A percentile compares a stretch with the other conserved stretches of the same genome.
Evolutionary conservation across 1,140 invertebrate genomes (phyloP).

Genomic region (Lepidurus couesii): DNA sequence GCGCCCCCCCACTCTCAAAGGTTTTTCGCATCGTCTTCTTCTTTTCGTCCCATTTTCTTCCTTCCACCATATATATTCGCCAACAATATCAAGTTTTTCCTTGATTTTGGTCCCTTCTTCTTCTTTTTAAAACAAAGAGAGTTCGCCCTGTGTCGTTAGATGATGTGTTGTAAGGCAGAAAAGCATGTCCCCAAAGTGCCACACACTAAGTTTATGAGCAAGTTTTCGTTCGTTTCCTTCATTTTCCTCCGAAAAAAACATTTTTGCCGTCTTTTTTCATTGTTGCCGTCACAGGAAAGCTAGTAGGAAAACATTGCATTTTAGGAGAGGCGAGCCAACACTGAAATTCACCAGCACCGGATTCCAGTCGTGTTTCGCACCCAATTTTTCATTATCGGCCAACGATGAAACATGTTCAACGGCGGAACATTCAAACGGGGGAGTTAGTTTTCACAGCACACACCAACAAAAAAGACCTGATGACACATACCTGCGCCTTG

Average conservation of each 20-base stretch:
- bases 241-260: not conserved
- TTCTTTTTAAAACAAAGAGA: not conserved
- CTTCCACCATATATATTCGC: not conserved
- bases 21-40: not conserved
- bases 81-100: not conserved
- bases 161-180: not conserved
- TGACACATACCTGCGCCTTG: too few species aligned
- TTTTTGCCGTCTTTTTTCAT: not conserved
- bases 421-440: too few species aligned
- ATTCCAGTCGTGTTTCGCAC: too few species aligned
- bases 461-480: too few species aligned
- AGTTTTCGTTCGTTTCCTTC: not conserved
- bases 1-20: not conserved
- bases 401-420: too few species aligned
- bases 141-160: not conserved
- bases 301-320: too few species aligned
- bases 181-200: not conserved
- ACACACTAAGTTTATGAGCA: constrained; percentile 1
- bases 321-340: too few species aligned
- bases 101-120: constrained; percentile 18
- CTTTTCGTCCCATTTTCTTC: not conserved
- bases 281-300: too few species aligned
- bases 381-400: too few species aligned
- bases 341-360: too few species aligned
- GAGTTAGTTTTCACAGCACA: too few species aligned